phyloP scores from a whole-genome alignment of 2,797 vertebrate species.

The Sylvia borin region DNA sequence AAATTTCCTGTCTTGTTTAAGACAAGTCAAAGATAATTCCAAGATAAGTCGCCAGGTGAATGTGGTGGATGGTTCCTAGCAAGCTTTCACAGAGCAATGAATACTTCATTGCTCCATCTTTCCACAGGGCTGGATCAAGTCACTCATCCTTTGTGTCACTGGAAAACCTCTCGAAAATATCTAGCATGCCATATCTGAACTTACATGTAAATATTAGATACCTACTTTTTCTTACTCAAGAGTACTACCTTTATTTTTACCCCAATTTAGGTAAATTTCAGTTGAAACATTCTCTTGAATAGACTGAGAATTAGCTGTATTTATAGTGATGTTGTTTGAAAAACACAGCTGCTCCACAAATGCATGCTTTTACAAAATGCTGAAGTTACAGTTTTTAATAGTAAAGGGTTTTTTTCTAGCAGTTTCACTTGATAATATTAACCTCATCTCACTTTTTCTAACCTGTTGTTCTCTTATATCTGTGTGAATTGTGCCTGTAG shows the following conservation, averaged over 20 bases:
- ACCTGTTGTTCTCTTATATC: neutral
- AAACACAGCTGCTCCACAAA: conserved; percentile 13
- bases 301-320: neutral
- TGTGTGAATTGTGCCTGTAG: neutral
- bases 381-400: conserved; percentile 7
- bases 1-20: neutral
- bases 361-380: neutral
- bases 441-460: neutral
- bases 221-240: neutral
- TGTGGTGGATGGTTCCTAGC: neutral
- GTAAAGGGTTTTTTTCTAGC: neutral
- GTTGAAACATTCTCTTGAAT: neutral
- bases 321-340: neutral
- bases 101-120: neutral
- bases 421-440: neutral
- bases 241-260: neutral
- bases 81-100: neutral
- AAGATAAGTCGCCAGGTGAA: neutral
- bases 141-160: neutral
- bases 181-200: neutral
- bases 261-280: neutral
- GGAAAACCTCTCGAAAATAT: neutral
- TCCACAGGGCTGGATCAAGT: neutral
- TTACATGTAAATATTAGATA: neutral
- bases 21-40: neutral